Conservation (phyloP, 1,140 invertebrate species). For the Drosophila oshimai region DNA sequence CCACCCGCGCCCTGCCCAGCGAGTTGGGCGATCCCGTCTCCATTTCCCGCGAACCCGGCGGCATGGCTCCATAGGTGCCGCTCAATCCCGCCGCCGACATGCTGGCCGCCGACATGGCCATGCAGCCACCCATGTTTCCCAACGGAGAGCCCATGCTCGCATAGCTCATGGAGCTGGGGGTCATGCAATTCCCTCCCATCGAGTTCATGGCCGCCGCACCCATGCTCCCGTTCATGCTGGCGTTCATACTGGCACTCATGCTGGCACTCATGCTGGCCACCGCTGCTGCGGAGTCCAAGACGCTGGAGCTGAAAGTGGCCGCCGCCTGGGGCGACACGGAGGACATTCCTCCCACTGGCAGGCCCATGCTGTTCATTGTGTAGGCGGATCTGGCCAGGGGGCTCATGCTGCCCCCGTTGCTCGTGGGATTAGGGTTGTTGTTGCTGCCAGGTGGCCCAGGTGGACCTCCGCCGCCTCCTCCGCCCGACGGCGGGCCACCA, state of each 20-base stretch:
- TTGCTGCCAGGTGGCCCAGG: conserved; percentile 37
- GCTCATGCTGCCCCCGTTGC: conserved; percentile 84
- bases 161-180: conserved; percentile 87
- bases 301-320: conserved; percentile 85
- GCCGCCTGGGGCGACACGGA: conserved; percentile 86
- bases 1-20: conserved; percentile 88
- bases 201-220: conserved; percentile 83
- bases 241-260: conserved; percentile 74
- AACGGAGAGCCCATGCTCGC: conserved; percentile 87
- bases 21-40: conserved; percentile 87
- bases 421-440: conserved; percentile 62
- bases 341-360: conserved; percentile 87
- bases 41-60: conserved; percentile 84
- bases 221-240: conserved; percentile 85
- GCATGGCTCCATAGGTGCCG: conserved; percentile 54
- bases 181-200: conserved; percentile 87
- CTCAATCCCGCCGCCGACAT: conserved; percentile 78
- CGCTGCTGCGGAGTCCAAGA: conserved; percentile 84
- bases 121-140: conserved; percentile 89
- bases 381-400: conserved; percentile 88
- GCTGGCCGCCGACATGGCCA: conserved; percentile 84
- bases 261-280: conserved; percentile 86
- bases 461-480: conserved; percentile 49
- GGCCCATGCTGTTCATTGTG: conserved; percentile 91
- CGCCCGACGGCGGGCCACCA: conserved; percentile 54